Evolutionary conservation across 2,113 vertebrate species (phyloP), one percentile per base, ranked within the genome.

Genomic region (Takifugu bimaculatus): DNA sequence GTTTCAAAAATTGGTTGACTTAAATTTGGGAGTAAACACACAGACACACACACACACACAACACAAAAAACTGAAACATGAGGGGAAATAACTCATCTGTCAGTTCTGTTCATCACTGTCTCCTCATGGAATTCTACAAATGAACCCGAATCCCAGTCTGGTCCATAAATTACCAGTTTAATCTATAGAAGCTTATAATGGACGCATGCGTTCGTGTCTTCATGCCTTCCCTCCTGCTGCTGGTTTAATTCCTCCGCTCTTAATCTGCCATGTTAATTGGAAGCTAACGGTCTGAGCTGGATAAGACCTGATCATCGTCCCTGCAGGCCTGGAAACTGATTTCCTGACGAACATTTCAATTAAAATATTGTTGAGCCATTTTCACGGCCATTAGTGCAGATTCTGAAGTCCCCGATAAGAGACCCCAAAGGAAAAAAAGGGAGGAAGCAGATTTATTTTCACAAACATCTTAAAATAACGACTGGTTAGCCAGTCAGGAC

Each of bases 331-430:
- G 27, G 12, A 64, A 63, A 5, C 56, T 57, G 72, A 83, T 77
- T 76, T 74, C 42, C 56, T 74, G 70, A 81, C 78, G 47, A 79
- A 79, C 72, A 57, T 80, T 85, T 79, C 67, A 83, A 85, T 85
- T 85, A 80, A 79, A 74, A 72, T 44, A n/a, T 65, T 52, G 60
- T 69, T 49, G 54, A 68, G 59, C 27, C 57, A 73, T 77, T 85
- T 80, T 56, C 70, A 77, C 50, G 75, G 43, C 72, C 66, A 60
- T 72, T 75, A 49, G 47, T 15, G 47, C 15, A 13, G 44, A 45
- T 13, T 13, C 12, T 4, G 44, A 45, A 5, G 45, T 4, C 4
- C 13, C 13, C 13, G 45, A 48, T n/a, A 48, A 6, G 14, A n/a
- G 6, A 35, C 5, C 32, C 32, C 20, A 13, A 4, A 10, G 48